These are phyloP conservation scores for Dendrocopos noguchii DNA, from an alignment of 2,113 vertebrate genomes.

Conservation along the genomic window DNA sequence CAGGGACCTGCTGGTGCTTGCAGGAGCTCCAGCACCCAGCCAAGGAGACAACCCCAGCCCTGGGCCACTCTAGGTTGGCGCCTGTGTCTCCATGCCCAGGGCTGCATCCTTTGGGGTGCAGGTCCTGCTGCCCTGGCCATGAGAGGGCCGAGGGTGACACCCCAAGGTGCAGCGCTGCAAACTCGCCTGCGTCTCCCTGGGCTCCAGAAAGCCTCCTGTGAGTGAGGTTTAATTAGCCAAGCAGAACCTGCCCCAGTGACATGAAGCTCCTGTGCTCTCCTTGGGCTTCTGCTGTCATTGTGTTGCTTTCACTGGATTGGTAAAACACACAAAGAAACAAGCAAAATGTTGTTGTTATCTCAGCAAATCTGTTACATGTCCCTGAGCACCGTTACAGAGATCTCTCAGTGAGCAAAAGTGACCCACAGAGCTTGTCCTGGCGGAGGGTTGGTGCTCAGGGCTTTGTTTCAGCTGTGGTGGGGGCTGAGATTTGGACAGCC, in stretches of 20 bases:
- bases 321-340: not conserved
- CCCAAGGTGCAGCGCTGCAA: not conserved
- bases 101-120: not conserved
- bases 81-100: not conserved
- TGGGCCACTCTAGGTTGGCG: too few species aligned
- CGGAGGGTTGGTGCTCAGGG: not conserved
- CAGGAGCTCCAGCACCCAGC: not conserved
- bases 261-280: too few species aligned
- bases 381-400: not conserved
- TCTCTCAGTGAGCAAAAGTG: not conserved
- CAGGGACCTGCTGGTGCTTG: not conserved
- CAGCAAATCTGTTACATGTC: not conserved
- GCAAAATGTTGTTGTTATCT: not conserved
- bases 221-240: not conserved
- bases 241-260: not conserved
- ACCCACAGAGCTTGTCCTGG: not conserved
- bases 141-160: slow-evolving; percentile 28
- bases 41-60: not conserved
- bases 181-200: not conserved
- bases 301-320: not conserved
- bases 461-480: accelerated
- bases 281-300: not conserved
- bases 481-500: not conserved
- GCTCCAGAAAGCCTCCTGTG: not conserved
- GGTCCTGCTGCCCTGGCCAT: not conserved